phyloP scores from a whole-genome alignment of 2,888 invertebrate genomes.

The Lepas anatifera region DNA sequence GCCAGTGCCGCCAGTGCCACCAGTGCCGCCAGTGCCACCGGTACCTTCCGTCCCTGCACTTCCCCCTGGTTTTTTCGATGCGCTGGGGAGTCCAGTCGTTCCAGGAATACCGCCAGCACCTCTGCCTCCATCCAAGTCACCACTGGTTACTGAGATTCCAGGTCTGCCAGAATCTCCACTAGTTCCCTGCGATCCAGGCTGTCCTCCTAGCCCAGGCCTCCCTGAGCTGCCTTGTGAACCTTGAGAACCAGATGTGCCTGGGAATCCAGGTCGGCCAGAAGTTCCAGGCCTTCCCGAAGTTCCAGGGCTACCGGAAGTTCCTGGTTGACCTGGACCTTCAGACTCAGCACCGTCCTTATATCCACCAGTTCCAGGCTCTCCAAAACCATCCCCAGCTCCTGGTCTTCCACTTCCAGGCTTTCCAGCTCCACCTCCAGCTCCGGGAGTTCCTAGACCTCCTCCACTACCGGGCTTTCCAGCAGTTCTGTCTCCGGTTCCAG shows the following conservation, averaged over 20 bases:
- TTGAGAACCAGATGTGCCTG: too few relatives aligned
- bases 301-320: neutral
- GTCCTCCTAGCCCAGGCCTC: too few relatives aligned
- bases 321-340: too few relatives aligned
- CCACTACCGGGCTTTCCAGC: too few relatives aligned
- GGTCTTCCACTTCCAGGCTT: neutral
- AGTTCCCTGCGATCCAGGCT: neutral
- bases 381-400: neutral
- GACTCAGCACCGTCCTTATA: neutral
- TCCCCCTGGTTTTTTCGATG: neutral
- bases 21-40: neutral
- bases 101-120: slow-evolving; percentile 8
- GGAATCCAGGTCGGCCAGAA: too few relatives aligned
- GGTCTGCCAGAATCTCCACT: too few relatives aligned
- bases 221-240: too few relatives aligned
- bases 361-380: neutral
- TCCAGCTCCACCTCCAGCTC: too few relatives aligned
- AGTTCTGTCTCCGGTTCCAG: neutral
- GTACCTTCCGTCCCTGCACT: neutral
- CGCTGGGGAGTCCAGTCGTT: too few relatives aligned
- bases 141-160: neutral
- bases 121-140: neutral
- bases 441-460: too few relatives aligned
- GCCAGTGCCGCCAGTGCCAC: too few relatives aligned
- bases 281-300: too few relatives aligned